phyloP scores from a whole-genome alignment of 2,113 vertebrate species.

The Lepus timidus region DNA sequence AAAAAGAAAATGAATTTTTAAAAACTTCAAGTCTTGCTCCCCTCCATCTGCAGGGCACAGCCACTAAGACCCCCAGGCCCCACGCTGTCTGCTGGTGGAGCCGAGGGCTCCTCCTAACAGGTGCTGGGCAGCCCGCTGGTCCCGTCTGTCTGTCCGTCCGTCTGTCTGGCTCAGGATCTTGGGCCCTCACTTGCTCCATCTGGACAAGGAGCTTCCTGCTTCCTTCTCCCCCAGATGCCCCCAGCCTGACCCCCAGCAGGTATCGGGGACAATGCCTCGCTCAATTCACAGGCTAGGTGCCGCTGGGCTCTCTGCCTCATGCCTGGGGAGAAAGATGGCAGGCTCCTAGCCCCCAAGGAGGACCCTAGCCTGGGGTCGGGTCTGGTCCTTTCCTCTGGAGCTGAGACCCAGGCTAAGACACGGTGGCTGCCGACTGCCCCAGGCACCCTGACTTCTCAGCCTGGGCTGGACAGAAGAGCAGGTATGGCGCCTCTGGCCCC shows the following conservation, averaged over 20 bases:
- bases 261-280: background rate
- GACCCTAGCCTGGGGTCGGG: background rate
- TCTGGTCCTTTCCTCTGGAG: background rate
- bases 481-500: background rate
- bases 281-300: no score
- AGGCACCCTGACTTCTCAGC: background rate
- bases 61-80: background rate
- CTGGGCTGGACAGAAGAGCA: no score
- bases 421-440: background rate
- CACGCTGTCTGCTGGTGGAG: background rate
- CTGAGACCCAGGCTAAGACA: background rate
- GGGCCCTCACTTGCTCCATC: background rate
- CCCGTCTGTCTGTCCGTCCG: background rate
- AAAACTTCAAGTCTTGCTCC: no score
- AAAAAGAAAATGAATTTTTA: no score
- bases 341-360: background rate
- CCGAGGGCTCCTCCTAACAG: fast-evolving
- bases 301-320: background rate
- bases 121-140: fast-evolving
- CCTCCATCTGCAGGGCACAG: no score
- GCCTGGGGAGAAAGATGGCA: background rate
- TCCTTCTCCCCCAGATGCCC: background rate
- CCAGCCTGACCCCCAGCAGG: background rate
- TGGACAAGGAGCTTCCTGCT: background rate
- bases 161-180: background rate